These are phyloP conservation scores for Scaptomyza reducta DNA, from an alignment of 2,888 invertebrate genomes.

Conservation along the genomic window DNA sequence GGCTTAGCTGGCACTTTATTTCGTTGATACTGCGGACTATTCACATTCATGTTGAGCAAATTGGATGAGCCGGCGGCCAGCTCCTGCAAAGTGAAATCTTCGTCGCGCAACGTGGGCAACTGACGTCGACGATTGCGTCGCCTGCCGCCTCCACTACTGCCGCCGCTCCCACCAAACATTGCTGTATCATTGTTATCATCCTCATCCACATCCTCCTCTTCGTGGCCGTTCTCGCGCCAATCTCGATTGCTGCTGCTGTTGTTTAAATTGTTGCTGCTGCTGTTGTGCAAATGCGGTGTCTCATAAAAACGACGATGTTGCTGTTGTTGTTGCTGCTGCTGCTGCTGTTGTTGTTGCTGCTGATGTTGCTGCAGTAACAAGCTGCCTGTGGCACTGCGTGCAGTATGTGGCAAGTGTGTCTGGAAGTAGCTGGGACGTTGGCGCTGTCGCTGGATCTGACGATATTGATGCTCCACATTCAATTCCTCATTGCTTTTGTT, in stretches of 20 bases:
- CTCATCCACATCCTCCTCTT: constrained; percentile 70
- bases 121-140: constrained; percentile 59
- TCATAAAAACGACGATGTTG: constrained; percentile 68
- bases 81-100: constrained; percentile 37
- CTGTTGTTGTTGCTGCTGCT: constrained; percentile 17
- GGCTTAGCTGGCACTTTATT: constrained; percentile 81
- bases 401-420: constrained; percentile 30
- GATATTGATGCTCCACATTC: constrained; percentile 83
- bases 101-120: constrained; percentile 47
- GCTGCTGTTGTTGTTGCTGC: constrained; percentile 53
- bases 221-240: constrained; percentile 67
- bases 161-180: constrained; percentile 39
- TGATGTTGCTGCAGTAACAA: constrained; percentile 51
- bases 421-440: constrained; percentile 70
- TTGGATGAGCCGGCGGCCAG: constrained; percentile 54
- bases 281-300: constrained; percentile 53
- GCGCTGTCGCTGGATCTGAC: constrained; percentile 81
- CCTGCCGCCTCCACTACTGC: constrained; percentile 36
- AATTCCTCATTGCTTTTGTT: constrained; percentile 89
- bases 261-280: constrained; percentile 68
- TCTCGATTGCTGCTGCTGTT: constrained; percentile 69
- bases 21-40: constrained; percentile 80
- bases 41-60: constrained; percentile 81
- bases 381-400: constrained; percentile 36
- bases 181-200: constrained; percentile 66